Base-by-base conservation (phyloP, 2,888 invertebrate genomes). In the Acholoe squamosa region DNA sequence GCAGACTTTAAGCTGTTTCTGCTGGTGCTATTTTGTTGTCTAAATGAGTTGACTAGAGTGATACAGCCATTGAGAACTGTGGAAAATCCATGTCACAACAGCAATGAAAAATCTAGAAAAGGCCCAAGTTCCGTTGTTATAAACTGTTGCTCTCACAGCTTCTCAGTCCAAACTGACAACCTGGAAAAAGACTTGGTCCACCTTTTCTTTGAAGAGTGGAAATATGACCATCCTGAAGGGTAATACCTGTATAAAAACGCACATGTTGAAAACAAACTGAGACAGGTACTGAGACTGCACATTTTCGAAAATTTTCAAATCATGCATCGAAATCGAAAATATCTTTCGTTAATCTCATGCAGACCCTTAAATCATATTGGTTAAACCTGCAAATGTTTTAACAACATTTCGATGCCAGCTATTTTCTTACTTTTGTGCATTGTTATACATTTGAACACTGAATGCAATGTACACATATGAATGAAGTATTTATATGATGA, bases 121-220 rank as follows among this genome's bases (percentile, higher is more conserved):
- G 84, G 84, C 43, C 77, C 84, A 84, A 84, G 84, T 25, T 25
- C 22, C 61, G n/a, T 22, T 51, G n/a, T 22, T 51, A n/a, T 3
- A 61, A 77, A 84, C 33, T 34, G 84, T 84, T 84, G 84, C 84
- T 84, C 84, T 25, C 61, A 54, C 80, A 84, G 84, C 84, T 84
- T 84, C 84, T 84, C 84, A 34, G 84, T 84, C 84, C 84, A 84
- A 84, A 84, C 84, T 84, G 84, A 84, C 84, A 84, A 51, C 84
- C n/a, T 33, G 61, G 61, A 71, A 28, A 71, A 71, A 84, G 28
- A 51, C 84, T 84, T 84, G 84, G 84, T 28, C 3, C 77, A 77
- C 84, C 84, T 84, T 84, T 84, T 84, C n/a, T n/a, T 0, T 25
- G 22, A 25, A 43, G 14, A 22, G 14, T 28, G 31, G 28, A 25